These are phyloP conservation scores for Steinernema scapterisci DNA, from an alignment of 2,888 invertebrate species.

Conservation along the genomic window DNA sequence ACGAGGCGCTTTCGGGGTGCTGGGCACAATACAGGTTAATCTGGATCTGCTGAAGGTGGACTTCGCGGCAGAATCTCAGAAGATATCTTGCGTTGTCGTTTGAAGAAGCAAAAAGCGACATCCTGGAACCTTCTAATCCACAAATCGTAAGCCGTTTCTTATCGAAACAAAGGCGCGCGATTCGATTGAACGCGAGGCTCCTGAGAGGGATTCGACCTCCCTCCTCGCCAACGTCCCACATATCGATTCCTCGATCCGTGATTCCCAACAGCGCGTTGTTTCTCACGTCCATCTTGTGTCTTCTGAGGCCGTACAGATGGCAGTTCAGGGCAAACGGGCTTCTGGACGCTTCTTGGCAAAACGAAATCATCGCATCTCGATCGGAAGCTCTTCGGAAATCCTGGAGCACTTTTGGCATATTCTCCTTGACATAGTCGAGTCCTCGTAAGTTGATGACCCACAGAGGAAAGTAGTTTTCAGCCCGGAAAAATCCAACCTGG, in stretches of 20 bases:
- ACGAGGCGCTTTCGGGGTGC: slow-evolving; percentile 20
- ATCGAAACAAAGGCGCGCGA: slow-evolving; percentile 91
- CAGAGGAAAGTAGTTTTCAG: slow-evolving; percentile 78
- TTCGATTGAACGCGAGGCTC: slow-evolving; percentile 91
- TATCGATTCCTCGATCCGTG: slow-evolving; percentile 75
- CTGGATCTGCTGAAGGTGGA: slow-evolving; percentile 87
- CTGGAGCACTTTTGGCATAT: slow-evolving; percentile 80
- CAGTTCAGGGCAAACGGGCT: slow-evolving; percentile 82
- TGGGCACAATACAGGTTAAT: slow-evolving; percentile 37
- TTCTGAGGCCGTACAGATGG: slow-evolving; percentile 80
- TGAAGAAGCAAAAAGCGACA: slow-evolving; percentile 85
- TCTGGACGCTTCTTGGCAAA: slow-evolving; percentile 85
- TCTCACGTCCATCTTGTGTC: slow-evolving; percentile 73
- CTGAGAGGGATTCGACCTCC: slow-evolving; percentile 73
- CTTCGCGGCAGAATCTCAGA: slow-evolving; percentile 82
- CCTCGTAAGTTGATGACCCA: slow-evolving; percentile 72
- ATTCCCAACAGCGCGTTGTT: slow-evolving; percentile 82
- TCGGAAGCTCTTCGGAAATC: slow-evolving; percentile 75
- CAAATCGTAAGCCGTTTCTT: slow-evolving; percentile 92
- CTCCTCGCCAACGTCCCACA: slow-evolving; percentile 67
- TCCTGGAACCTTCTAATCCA: slow-evolving; percentile 72
- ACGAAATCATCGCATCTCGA: slow-evolving; percentile 82
- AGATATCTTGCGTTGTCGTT: slow-evolving; percentile 92
- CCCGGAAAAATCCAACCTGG: slow-evolving; percentile 76
- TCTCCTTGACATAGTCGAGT: slow-evolving; percentile 70